Conservation (phyloP, 1,140 invertebrate genomes). For the Zelostemma sp. region DNA sequence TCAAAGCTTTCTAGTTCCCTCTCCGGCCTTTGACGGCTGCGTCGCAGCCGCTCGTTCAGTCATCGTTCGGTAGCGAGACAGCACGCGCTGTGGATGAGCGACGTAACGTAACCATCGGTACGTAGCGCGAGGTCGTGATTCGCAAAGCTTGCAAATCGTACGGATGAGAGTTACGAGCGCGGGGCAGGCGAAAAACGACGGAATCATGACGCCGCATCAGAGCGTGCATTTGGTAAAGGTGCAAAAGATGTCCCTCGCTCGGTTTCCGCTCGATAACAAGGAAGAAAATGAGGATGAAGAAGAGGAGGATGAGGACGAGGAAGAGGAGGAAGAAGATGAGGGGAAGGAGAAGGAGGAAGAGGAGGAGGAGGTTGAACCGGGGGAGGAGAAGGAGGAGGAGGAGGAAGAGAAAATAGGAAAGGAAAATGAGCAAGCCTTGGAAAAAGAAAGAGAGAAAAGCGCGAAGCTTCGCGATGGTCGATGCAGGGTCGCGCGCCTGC, state of each 20-base stretch:
- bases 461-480: slow-evolving; percentile 51
- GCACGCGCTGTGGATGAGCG: slow-evolving; percentile 53
- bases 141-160: slow-evolving; percentile 2
- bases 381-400: slow-evolving; percentile 14
- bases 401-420: slow-evolving; percentile 19
- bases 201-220: slow-evolving; percentile 49
- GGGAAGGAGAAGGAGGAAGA: slow-evolving; percentile 1
- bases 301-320: slow-evolving; percentile 15
- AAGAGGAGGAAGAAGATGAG: neutral
- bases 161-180: slow-evolving; percentile 11
- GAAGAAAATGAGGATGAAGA: slow-evolving; percentile 7
- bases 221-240: slow-evolving; percentile 19
- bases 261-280: neutral
- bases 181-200: slow-evolving; percentile 47
- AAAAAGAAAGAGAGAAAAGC: slow-evolving; percentile 17
- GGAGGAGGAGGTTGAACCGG: slow-evolving; percentile 12
- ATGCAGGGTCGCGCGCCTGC: slow-evolving; percentile 58
- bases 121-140: slow-evolving; percentile 16
- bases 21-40: slow-evolving; percentile 67
- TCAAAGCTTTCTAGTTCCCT: slow-evolving; percentile 68
- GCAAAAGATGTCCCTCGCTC: slow-evolving; percentile 5
- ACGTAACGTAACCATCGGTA: slow-evolving; percentile 12
- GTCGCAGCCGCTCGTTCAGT: slow-evolving; percentile 65
- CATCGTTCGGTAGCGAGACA: slow-evolving; percentile 65
- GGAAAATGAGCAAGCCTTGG: slow-evolving; percentile 7